Evolutionary conservation across 2,888 invertebrate species (phyloP).

Genomic region (Coecobrya sp.): DNA sequence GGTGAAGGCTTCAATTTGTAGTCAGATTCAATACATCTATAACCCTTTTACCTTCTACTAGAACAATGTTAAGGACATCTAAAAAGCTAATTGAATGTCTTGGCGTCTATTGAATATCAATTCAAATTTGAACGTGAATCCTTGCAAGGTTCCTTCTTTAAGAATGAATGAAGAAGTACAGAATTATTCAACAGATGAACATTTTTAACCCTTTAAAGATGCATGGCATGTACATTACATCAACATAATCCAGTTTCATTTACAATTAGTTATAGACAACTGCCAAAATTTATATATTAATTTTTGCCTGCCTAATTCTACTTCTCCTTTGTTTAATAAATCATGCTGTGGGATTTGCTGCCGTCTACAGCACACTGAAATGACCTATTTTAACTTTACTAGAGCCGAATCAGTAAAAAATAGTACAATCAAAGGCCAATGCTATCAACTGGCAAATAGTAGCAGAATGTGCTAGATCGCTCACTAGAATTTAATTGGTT

Average conservation of each 20-base stretch:
- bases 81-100: background rate
- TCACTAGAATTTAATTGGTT: too few species aligned
- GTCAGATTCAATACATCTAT: background rate
- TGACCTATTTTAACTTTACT: too few species aligned
- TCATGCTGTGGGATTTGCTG: too few species aligned
- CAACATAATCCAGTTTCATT: background rate
- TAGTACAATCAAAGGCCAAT: too few species aligned
- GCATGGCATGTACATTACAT: background rate
- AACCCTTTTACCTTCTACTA: background rate
- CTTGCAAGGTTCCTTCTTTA: background rate
- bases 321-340: too few species aligned
- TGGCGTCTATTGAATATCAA: background rate
- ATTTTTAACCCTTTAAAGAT: background rate
- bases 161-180: background rate
- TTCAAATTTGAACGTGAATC: background rate
- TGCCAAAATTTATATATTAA: too few species aligned
- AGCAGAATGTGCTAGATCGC: too few species aligned
- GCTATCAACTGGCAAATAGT: too few species aligned
- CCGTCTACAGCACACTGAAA: too few species aligned
- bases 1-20: background rate
- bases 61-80: constrained; percentile 29
- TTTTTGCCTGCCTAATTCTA: too few species aligned
- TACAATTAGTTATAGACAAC: background rate
- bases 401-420: too few species aligned
- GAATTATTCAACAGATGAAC: background rate